phyloP scores from a whole-genome alignment of 1,140 invertebrate species.

The Littorina saxatilis region DNA sequence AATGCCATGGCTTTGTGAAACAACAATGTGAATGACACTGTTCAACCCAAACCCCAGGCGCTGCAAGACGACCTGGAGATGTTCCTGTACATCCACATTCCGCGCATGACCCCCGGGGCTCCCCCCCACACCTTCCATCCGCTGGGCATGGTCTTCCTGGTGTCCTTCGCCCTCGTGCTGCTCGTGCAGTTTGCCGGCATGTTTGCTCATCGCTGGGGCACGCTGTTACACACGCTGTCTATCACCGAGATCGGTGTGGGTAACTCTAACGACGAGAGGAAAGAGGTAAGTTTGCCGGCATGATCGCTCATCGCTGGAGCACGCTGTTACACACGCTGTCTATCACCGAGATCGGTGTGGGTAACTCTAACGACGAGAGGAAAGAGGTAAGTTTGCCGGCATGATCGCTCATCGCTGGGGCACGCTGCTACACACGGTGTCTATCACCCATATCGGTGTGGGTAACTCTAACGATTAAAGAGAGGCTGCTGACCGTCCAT shows the following conservation, averaged over 20 bases:
- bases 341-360: conserved; percentile 81
- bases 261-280: conserved; percentile 55
- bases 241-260: conserved; percentile 81
- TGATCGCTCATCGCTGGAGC: conserved; percentile 85
- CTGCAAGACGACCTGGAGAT: conserved; percentile 82
- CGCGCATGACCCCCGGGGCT: conserved; percentile 45
- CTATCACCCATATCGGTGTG: conserved; percentile 83
- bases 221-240: conserved; percentile 96
- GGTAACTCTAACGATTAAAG: conserved; percentile 56
- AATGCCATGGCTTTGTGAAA: background rate
- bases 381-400: conserved; percentile 51
- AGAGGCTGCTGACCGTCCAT: no score
- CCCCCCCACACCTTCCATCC: conserved; percentile 69
- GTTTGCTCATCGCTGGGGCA: conserved; percentile 87
- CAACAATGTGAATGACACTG: background rate
- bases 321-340: conserved; percentile 98
- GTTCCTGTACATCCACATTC: conserved; percentile 87
- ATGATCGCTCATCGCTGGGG: conserved; percentile 84
- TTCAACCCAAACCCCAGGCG: conserved; percentile 81
- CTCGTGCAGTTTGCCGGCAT: conserved; percentile 77
- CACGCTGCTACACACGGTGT: conserved; percentile 97
- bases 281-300: conserved; percentile 49
- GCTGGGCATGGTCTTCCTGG: conserved; percentile 76
- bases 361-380: conserved; percentile 55
- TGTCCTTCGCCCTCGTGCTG: conserved; percentile 75